Base-by-base conservation (phyloP, 2,888 invertebrate genomes). In the Ctena decussata region DNA sequence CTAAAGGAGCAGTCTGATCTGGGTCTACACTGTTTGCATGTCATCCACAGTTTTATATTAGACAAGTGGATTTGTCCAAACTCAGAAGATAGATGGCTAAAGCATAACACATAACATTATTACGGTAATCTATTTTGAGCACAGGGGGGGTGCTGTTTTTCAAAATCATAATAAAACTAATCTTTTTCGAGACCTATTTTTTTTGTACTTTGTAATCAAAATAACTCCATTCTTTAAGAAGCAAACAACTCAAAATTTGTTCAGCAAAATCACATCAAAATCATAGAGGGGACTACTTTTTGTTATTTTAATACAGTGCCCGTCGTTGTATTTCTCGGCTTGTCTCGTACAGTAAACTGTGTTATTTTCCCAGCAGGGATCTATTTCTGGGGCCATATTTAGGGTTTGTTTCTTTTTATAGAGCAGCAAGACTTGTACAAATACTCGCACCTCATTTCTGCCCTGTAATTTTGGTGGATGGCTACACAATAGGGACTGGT, bases 391-490 rank as follows among this genome's bases (percentile, higher is more conserved):
- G n/a, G 57, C 6, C 27, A n/a, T 57, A 57, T 24, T 57, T 27
- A 27, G 57, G 24, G 57, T 27, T 27, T 5, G 57, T 15, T 57
- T 5, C 2, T 57, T 24, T 57, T 65, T 65, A 21, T 11, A n/a
- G 8, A 18, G 5, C 6, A 65, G 65, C 1, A n/a, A 35, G 39
- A 78, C 18, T 44, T 57, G n/a, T 71, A 72, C 70, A 78, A 71
- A 78, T 72, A 49, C 49, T 37, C 27, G 53, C n/a, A 53, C 18
- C 53, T 72, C 8, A n/a, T 71, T 18, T 6, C 18, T 57, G 35
- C 39, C 39, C 78, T 78, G 53, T 78, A 78, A 78, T 78, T 78
- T 71, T 39, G 72, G 53, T 27, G 32, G 24, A 60, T 41, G 65
- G 65, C 32, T 30, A 21, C 35, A 65, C 57, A 57, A 57, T 57